phyloP scores from a whole-genome alignment of 1,140 invertebrate genomes.

The Leptoteleia sp. region DNA sequence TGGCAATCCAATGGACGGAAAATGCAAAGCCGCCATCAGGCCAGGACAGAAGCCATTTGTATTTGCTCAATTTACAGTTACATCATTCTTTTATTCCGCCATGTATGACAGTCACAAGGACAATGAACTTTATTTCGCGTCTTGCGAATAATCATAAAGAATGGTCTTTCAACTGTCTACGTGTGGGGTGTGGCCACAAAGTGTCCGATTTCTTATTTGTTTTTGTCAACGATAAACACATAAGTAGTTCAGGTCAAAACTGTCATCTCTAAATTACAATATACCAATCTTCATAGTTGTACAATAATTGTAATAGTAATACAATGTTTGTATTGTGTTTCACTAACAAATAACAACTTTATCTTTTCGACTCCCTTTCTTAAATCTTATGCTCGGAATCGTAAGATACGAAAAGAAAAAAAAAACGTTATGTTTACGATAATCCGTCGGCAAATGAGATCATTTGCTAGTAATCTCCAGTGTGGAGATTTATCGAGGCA shows the following conservation, averaged over 20 bases:
- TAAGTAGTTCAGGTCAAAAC: conserved; percentile 42
- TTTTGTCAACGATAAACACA: conserved; percentile 68
- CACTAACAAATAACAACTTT: conserved; percentile 60
- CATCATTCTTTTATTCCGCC: conserved; percentile 75
- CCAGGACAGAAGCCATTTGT: conserved; percentile 70
- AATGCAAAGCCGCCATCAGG: conserved; percentile 68
- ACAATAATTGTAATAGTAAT: no score
- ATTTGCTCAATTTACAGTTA: conserved; percentile 81
- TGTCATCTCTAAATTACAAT: conserved; percentile 9
- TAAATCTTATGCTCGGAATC: conserved; percentile 23
- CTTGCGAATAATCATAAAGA: conserved; percentile 69
- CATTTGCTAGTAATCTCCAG: conserved; percentile 24
- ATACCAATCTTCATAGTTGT: no score
- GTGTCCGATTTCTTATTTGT: conserved; percentile 73
- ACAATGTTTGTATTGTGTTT: no score
- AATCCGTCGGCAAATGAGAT: conserved; percentile 39
- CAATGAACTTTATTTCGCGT: conserved; percentile 71
- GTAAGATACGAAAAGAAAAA: not conserved
- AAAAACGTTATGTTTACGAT: conserved; percentile 35
- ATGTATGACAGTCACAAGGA: conserved; percentile 70
- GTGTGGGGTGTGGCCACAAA: conserved; percentile 45
- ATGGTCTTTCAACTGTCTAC: conserved; percentile 46
- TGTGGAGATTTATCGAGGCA: no score
- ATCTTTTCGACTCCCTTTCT: conserved; percentile 51
- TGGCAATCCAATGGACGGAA: conserved; percentile 68